Evolutionary conservation across 2,113 vertebrate genomes (phyloP).

Genomic region (Scatophagus argus): DNA sequence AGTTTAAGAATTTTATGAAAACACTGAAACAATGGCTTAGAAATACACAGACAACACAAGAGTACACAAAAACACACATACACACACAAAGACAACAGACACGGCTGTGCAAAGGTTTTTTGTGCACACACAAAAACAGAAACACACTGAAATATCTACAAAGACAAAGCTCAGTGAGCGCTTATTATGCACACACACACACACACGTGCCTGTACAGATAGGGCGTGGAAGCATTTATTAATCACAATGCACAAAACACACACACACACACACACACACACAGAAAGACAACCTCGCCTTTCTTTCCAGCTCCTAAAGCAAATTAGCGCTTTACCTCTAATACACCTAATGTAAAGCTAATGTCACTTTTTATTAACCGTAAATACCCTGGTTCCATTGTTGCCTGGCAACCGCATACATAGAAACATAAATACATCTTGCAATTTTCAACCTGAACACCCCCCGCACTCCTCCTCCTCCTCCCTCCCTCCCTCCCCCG

Average conservation of each 20-base stretch:
- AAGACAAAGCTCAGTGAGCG: slow-evolving; percentile 4
- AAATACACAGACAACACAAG: neutral
- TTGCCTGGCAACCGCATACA: slow-evolving; percentile 79
- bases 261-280: slow-evolving; percentile 15
- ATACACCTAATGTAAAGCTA: slow-evolving; percentile 71
- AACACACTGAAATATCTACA: slow-evolving; percentile 27
- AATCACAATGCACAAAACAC: slow-evolving; percentile 34
- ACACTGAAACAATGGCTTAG: neutral
- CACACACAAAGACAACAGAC: slow-evolving; percentile 22
- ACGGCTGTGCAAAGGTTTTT: slow-evolving; percentile 2
- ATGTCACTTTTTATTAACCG: slow-evolving; percentile 83
- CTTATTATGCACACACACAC: slow-evolving; percentile 34
- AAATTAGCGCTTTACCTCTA: slow-evolving; percentile 74
- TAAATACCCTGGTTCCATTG: slow-evolving; percentile 76
- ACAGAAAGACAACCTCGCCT: slow-evolving; percentile 21
- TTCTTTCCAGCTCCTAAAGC: slow-evolving; percentile 65
- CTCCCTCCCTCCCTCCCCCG: neutral
- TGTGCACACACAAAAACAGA: neutral
- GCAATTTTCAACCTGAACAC: slow-evolving; percentile 56
- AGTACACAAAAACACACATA: neutral
- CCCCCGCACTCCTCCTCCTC: neutral
- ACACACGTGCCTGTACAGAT: neutral
- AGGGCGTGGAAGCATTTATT: slow-evolving; percentile 25
- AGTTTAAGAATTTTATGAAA: neutral
- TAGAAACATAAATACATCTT: slow-evolving; percentile 77